Evolutionary conservation across 2,797 vertebrate genomes (phyloP), one percentile per base, ranked within the genome.

Genomic region (Syngnathus rostellatus): DNA sequence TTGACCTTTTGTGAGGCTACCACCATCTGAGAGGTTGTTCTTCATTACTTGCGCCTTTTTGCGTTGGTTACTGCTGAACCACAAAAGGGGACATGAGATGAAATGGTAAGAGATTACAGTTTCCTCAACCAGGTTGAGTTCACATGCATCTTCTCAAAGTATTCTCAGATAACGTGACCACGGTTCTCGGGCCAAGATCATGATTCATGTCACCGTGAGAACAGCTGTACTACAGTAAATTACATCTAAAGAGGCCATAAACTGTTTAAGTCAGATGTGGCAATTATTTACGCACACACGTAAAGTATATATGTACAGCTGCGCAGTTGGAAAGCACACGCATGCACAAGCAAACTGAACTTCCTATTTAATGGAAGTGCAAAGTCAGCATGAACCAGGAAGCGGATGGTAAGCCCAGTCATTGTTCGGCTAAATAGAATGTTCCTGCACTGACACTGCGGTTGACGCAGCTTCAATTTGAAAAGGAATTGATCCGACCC

Each of bases 1-100:
- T 72, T 80, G 89, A 90, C 90, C 89, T 92, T 90, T 91, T 91
- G 74, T 81, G 55, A 25, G 14, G 17, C 7, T 67, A 31, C 71
- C 62, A 76, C 66, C 23, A 21, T 31, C 63, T 67, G 51, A 70
- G 66, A 65, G 17, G 65, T 51, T 38, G 51, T 79, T 68, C 65
- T 70, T 72, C 63, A 71, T 66, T 78, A 74, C 80, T 46, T 64
- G 9, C 21, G 60, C 61, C 70, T 76, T 74, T 37, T 57, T 57
- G 31, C 8, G 37, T 76, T 78, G 38, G 25, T 67, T 54, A 46
- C n/a, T 46, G 23, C 68, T 72, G 86, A 73, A 74, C 68, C 19
- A 66, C 39, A 1, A n/a, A n/a, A 2, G 77, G 74, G 77, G 0
- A 60, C 12, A 78, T 80, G 85, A 89, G 80, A n/a, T 39, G 17